Evolutionary conservation across 2,888 invertebrate species (phyloP), one percentile per base, ranked within the genome.

Genomic region (Apodemia zela): DNA sequence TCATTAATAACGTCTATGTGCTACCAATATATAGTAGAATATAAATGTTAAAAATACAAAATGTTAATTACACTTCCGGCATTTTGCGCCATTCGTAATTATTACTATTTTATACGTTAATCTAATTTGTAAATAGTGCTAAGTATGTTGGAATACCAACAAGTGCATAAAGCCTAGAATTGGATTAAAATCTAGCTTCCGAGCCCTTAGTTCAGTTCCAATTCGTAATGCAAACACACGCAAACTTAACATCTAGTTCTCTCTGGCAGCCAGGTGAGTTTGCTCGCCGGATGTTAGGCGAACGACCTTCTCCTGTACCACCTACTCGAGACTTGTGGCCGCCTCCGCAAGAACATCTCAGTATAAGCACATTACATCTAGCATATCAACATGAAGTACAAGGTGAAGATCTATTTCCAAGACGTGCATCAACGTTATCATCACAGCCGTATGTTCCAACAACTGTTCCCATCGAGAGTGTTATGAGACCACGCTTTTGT

Each of bases 211-310:
- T 85, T 73, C 74, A 76, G 79, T 78, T 74, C 73, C 72, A 80
- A 70, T 72, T 72, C 81, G 85, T 79, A 81, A 91, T 91, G 91
- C 85, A 88, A 76, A 79, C 88, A 77, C 90, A 89, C 86, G 88
- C 87, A 15, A 86, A 87, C 77, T 75, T 91, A 72, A 88, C 89
- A 61, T 85, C 87, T 67, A 90, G 89, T 78, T 89, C 87, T 73
- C 76, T 91, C 67, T 91, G 91, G 91, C 91, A 91, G 71, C 89
- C 90, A n/a, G 86, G 87, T 45, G 91, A 91, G 74, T 80, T 90
- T 65, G 89, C 90, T 38, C 82, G 90, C 18, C 82, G 91, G 33
- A 84, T 91, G 85, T 74, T 89, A 65, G 90, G 90, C 63, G 89
- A 89, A 73, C 78, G 91, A 42, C 90, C 89, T 13, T 82, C 89